phyloP scores from a whole-genome alignment of 2,888 invertebrate genomes.

The Machimus rusticus region DNA sequence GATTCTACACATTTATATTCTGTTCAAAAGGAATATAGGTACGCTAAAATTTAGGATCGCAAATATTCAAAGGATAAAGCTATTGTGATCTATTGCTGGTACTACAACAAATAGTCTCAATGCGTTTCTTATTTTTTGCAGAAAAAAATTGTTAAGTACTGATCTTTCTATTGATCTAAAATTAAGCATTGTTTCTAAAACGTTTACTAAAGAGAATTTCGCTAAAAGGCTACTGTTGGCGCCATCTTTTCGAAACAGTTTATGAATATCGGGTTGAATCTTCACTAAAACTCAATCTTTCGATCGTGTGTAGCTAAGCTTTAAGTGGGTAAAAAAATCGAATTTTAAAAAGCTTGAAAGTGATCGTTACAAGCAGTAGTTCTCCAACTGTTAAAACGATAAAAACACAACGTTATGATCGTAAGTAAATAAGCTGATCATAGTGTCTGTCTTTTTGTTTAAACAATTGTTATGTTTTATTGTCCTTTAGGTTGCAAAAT shows the following conservation, averaged over 20 bases:
- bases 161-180: neutral
- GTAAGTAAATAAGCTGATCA: neutral
- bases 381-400: neutral
- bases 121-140: neutral
- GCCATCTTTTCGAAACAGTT: neutral
- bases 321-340: neutral
- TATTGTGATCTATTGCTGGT: neutral
- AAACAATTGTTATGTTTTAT: no score
- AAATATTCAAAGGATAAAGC: neutral
- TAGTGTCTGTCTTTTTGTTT: no score
- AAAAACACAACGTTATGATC: neutral
- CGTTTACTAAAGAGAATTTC: neutral
- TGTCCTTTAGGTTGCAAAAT: no score
- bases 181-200: neutral
- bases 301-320: neutral
- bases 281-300: neutral
- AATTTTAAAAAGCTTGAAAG: neutral
- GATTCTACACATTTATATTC: neutral
- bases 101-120: no score
- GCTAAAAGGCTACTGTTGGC: neutral
- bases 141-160: neutral
- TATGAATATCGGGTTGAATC: neutral
- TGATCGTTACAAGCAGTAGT: neutral
- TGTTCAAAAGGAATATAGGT: no score
- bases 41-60: neutral